Conservation (phyloP, 1,140 invertebrate genomes). For the Ruditapes philippinarum region DNA sequence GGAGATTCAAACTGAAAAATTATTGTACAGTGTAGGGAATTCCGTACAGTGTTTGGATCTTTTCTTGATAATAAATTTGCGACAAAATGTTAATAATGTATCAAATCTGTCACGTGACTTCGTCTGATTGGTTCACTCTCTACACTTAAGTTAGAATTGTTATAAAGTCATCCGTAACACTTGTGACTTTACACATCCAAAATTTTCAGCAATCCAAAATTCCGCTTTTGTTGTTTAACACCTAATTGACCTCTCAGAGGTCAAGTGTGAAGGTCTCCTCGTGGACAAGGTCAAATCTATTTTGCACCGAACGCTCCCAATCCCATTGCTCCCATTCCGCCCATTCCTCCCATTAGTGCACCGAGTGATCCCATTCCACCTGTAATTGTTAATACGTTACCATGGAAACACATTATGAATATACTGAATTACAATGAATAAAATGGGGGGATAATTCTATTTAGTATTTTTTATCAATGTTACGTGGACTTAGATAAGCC, state of each 20-base stretch:
- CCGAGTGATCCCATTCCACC: constrained; percentile 39
- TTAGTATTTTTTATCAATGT: no score
- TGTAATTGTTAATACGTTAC: constrained; percentile 43
- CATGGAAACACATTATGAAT: constrained; percentile 5
- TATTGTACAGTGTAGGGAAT: no score
- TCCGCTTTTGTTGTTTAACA: constrained; percentile 14
- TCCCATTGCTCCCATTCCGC: constrained; percentile 1
- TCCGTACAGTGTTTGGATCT: no score
- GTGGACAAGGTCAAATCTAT: constrained; percentile 1
- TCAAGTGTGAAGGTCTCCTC: not conserved
- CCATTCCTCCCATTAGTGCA: constrained; percentile 37
- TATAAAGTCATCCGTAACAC: not conserved
- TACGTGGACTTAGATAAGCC: no score
- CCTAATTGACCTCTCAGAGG: constrained; percentile 10
- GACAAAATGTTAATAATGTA: no score
- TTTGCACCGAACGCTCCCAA: not conserved
- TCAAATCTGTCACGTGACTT: no score
- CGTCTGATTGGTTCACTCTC: no score
- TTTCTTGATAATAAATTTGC: no score
- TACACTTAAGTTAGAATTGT: no score
- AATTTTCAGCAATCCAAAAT: not conserved
- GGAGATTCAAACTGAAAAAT: no score
- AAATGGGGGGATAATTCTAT: no score
- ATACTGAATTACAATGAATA: no score
- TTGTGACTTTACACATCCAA: not conserved